Percentiles rank a stretch among this genome's conserved stretches.
phyloP scores from a whole-genome alignment of 2,797 vertebrate species.

The Rousettus madagascariensis region DNA sequence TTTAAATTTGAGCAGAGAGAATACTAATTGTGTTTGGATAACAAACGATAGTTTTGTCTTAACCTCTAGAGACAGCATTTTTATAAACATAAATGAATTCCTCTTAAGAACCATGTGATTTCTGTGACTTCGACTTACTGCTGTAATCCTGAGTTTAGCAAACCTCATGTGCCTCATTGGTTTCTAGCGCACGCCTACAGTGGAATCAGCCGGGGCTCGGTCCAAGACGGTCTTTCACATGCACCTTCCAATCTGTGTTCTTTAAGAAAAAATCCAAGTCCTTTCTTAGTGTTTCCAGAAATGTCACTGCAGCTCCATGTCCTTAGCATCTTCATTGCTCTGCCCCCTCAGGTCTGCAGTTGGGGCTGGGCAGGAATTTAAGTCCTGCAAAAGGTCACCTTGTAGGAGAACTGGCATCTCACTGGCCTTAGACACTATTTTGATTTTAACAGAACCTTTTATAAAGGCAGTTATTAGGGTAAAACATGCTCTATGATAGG shows the following conservation, averaged over 20 bases:
- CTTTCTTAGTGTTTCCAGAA: no score
- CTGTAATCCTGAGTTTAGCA: not conserved
- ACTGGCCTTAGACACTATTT: not conserved
- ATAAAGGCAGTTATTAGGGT: not conserved
- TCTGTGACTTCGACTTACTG: not conserved
- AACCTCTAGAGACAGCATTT: not conserved
- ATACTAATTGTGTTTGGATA: not conserved
- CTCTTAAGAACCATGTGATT: rapidly evolving
- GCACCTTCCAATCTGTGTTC: not conserved
- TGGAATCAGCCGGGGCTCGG: rapidly evolving
- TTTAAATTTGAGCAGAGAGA: not conserved
- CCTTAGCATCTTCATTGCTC: no score
- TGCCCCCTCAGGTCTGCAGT: not conserved
- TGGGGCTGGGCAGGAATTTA: not conserved
- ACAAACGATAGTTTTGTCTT: not conserved
- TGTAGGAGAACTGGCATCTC: rapidly evolving
- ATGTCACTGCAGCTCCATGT: rapidly evolving
- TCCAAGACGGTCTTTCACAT: rapidly evolving
- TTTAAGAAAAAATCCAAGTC: no score
- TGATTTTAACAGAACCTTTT: not conserved
- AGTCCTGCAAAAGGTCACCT: no score
- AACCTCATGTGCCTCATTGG: rapidly evolving
- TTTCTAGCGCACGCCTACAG: rapidly evolving
- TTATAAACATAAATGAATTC: not conserved
- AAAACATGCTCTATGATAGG: not conserved